A percentile compares a stretch with the other conserved stretches of the same genome.
Conservation (phyloP, 2,888 invertebrate genomes). For the Lamellibrachia columna region DNA sequence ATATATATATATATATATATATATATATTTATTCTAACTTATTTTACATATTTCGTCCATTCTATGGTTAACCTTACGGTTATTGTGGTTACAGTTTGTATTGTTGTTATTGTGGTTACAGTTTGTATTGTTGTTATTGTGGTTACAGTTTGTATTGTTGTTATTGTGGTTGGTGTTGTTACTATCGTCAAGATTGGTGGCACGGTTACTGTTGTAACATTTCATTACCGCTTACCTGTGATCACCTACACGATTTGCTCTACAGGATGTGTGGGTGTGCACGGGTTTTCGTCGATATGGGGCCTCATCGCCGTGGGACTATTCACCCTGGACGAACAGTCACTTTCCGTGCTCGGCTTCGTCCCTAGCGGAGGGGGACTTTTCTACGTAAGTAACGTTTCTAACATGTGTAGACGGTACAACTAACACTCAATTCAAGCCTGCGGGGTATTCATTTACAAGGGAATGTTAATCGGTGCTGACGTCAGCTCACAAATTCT, state of each 20-base stretch:
- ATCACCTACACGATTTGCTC: no score
- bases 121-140: no score
- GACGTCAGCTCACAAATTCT: background rate
- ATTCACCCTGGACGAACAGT: constrained; percentile 20
- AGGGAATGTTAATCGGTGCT: no score
- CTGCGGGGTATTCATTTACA: no score
- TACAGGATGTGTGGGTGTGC: constrained; percentile 32
- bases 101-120: no score
- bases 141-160: no score
- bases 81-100: no score
- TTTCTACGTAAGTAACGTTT: constrained; percentile 32
- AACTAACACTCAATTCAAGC: background rate
- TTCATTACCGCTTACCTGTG: no score
- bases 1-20: constrained; percentile 19
- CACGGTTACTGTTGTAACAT: no score
- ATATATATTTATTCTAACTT: background rate
- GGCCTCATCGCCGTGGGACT: constrained; percentile 31
- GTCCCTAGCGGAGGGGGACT: constrained; percentile 25
- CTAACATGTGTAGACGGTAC: background rate
- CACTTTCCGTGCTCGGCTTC: background rate
- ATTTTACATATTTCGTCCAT: background rate
- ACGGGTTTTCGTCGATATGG: constrained; percentile 30
- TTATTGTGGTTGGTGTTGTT: no score
- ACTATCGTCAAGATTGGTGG: no score
- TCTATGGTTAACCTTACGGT: background rate